Percentiles rank a stretch among this genome's conserved stretches.
Conservation (phyloP, 1,140 invertebrate genomes). For the Myzus persicae region DNA sequence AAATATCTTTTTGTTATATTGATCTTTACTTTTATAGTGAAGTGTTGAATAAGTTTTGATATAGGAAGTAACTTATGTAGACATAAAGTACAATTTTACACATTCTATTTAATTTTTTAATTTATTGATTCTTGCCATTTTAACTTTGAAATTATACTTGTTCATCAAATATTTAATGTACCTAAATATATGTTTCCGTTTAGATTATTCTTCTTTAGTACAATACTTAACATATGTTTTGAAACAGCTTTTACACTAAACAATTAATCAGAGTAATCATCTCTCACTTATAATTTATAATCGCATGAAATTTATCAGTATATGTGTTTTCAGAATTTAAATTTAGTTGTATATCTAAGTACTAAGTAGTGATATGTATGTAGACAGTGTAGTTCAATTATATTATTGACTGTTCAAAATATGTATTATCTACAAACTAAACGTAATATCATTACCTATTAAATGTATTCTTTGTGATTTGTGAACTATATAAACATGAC, state of each 20-base stretch:
- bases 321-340: not conserved
- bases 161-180: not conserved
- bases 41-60: not conserved
- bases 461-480: not conserved
- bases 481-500: not conserved
- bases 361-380: too few species aligned
- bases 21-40: not conserved
- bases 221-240: not conserved
- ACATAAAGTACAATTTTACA: not conserved
- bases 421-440: not conserved
- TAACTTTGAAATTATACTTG: not conserved
- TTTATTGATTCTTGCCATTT: not conserved
- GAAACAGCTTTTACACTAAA: not conserved
- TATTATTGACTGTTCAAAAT: not conserved
- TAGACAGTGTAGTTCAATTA: not conserved
- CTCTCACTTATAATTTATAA: not conserved
- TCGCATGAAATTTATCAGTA: not conserved
- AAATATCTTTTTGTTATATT: not conserved
- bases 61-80: not conserved
- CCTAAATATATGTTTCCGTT: too few species aligned
- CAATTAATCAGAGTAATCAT: not conserved
- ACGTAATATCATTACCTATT: not conserved
- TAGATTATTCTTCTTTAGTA: not conserved
- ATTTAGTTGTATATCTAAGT: not conserved
- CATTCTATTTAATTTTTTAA: not conserved